phyloP scores from a whole-genome alignment of 2,797 vertebrate species.

The Poecilia velifera region DNA sequence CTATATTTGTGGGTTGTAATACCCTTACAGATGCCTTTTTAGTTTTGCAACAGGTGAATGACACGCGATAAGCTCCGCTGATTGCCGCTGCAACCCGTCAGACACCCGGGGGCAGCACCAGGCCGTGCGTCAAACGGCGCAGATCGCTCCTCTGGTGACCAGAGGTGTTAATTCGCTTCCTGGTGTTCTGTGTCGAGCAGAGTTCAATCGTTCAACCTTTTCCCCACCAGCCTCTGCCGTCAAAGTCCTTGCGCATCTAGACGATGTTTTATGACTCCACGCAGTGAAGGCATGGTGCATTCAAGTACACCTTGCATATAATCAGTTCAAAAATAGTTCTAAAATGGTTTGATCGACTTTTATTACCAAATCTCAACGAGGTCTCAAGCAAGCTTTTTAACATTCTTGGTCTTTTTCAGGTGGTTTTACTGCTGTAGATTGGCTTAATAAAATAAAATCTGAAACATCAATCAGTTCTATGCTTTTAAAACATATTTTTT shows the following conservation, averaged over 20 bases:
- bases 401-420: neutral
- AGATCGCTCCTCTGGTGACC: constrained; percentile 5
- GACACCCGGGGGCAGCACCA: constrained; percentile 81
- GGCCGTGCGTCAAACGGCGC: constrained; percentile 22
- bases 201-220: neutral
- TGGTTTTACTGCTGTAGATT: neutral
- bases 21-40: neutral
- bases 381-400: neutral
- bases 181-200: constrained; percentile 1
- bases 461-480: neutral
- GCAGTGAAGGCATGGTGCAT: neutral
- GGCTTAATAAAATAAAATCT: neutral
- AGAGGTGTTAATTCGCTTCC: neutral
- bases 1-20: neutral
- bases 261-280: neutral
- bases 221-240: neutral
- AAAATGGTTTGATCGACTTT: neutral
- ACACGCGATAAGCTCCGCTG: neutral
- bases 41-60: constrained; percentile 14
- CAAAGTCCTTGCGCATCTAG: neutral
- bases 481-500: too few relatives aligned
- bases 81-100: constrained; percentile 50
- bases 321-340: neutral
- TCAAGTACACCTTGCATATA: neutral
- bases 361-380: neutral